Base-by-base conservation (phyloP, 2,797 vertebrate species). In the Takifugu ocellatus region DNA sequence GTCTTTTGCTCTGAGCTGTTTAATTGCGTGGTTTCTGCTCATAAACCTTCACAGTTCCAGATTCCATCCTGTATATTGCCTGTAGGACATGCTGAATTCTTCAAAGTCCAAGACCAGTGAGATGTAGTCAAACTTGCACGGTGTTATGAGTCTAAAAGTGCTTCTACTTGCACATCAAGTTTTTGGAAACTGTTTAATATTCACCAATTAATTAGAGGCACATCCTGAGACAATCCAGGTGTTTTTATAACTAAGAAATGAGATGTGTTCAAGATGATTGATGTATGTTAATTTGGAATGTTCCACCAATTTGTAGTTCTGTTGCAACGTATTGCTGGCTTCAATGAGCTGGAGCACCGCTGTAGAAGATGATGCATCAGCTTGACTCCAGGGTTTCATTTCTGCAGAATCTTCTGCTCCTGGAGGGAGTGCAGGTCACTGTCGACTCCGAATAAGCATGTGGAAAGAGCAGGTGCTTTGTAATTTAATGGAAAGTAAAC, bases 1-100 rank as follows among this genome's bases (percentile, higher is more conserved):
- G 36, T 39, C 12, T 14, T 39, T 39, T 39, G 36, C 36, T 39
- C 14, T 10, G 12, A 17, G 3, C 52, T 36, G 36, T 36, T 6
- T 27, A 54, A 29, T 16, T 6, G 25, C 31, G 10, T 39, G 44
- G 54, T 51, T 59, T 43, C 9, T 42, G 1, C 31, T 63, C 25
- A 45, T 5, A 53, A 56, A 25, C 27, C 12, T 16, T 17, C 25
- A 31, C 5, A 59, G 17, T 6, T 25, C 1, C 43, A 24, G 48
- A 51, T 59, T 17, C 11, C 45, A 33, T 55, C 17, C 61, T 25
- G 36, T 9, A 25, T 65, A 66, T 59, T 31, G 46, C 58, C 55
- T 66, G 24, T 7, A 56, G 62, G 56, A 53, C 26, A 61, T 15
- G 21, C 8, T 11, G 5, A 52, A 59, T 39, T 76, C 43, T 55